A percentile compares a stretch with the other conserved stretches of the same genome.
Conservation (phyloP, 2,888 invertebrate species). For the Drosophila barbarae region DNA sequence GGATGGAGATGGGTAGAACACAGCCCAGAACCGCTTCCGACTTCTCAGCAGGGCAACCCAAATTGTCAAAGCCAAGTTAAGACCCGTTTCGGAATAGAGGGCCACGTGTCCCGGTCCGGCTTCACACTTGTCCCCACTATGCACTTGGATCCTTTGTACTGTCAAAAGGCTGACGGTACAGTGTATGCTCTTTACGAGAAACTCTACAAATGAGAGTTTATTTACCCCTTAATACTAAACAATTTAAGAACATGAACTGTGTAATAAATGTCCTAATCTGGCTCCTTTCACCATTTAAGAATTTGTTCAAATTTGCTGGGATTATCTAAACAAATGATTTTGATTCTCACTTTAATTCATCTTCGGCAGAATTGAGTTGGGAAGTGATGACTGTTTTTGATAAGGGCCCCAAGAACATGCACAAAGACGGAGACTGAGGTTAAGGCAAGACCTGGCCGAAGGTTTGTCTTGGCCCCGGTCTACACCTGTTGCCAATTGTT, state of each 20-base stretch:
- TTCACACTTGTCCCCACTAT: slow-evolving; percentile 42
- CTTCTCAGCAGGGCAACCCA: slow-evolving; percentile 29
- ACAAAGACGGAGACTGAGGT: slow-evolving; percentile 9
- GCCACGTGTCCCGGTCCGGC: slow-evolving; percentile 53
- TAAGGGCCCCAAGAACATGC: slow-evolving; percentile 51
- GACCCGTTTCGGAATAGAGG: slow-evolving; percentile 54
- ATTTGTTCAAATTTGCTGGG: neutral
- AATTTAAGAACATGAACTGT: neutral
- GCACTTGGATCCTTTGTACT: slow-evolving; percentile 53
- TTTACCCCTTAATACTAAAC: neutral
- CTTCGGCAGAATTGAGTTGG: neutral
- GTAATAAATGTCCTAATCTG: too few species aligned
- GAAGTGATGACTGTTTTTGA: slow-evolving; percentile 40
- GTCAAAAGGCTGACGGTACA: slow-evolving; percentile 52
- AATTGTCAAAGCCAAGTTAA: slow-evolving; percentile 55
- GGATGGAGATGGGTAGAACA: slow-evolving; percentile 9
- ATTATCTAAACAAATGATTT: neutral
- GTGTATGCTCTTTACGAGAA: neutral
- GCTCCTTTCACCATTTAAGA: neutral
- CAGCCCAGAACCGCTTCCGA: slow-evolving; percentile 38
- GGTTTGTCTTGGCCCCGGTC: slow-evolving; percentile 55
- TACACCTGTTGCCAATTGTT: slow-evolving; percentile 72
- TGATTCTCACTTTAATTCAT: neutral
- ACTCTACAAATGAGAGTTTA: neutral
- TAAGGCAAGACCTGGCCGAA: slow-evolving; percentile 18